Base-by-base conservation (phyloP, 2,888 invertebrate species). In the Clusia tigrina region DNA sequence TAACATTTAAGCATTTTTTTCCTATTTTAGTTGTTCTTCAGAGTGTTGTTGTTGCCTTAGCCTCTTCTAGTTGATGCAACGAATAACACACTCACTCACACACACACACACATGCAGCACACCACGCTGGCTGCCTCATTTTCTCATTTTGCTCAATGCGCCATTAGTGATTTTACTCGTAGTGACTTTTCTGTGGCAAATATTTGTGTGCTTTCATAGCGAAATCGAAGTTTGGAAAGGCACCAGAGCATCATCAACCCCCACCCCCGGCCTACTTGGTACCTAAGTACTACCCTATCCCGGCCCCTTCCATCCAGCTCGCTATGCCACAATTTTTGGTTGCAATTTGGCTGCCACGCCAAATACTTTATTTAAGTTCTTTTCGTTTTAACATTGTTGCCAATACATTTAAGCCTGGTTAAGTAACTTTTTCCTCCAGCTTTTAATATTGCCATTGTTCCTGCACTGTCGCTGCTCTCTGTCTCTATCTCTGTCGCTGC, bases 181-280 rank as follows among this genome's bases (percentile, higher is more conserved):
- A 38, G 20, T 22, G n/a, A 20, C 17, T 56, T 18, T 37, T 48
- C 26, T 58, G n/a, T 18, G 1, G 25, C 10, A 20, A 3, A 32
- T 25, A 38, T 58, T 26, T 32, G 18, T 48, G 17, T 59, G 42
- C 12, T 6, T 32, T 6, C 12, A 17, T 53, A 32, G 48, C 42
- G 48, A 60, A 60, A 60, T 60, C 48, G 54, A 48, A 60, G 54
- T 60, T 54, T 26, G 54, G 26, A 60, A 54, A 53, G 37, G 53
- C 25, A 59, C 32, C n/a, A 32, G 6, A 6, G 32, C 32, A 32
- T 6, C 32, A 12, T 32, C n/a, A n/a, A 12, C 32, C 12, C 6
- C 12, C 32, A 12, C 32, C 32, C 12, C 6, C 32, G 6, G 32
- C 12, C 12, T 32, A 9, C 6, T 32, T 32, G 32, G 6, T 32